Percentiles rank a stretch among this genome's conserved stretches.
These are phyloP conservation scores for Napeogenes inachia DNA, from an alignment of 2,888 invertebrate genomes.

Conservation along the genomic window DNA sequence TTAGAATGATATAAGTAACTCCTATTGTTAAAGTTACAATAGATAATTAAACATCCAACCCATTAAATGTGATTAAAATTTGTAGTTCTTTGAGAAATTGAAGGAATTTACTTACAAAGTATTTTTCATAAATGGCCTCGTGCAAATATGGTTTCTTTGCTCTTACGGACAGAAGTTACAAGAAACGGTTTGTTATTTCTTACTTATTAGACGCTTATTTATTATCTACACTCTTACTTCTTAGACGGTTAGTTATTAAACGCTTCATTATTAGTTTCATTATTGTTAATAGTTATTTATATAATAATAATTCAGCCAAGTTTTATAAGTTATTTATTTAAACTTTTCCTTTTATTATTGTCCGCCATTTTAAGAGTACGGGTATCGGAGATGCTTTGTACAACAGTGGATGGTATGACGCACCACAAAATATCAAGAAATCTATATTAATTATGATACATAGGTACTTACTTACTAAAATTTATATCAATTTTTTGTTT, in stretches of 20 bases:
- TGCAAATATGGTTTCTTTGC: conserved; percentile 60
- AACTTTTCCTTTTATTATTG: not conserved
- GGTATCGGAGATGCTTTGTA: conserved; percentile 54
- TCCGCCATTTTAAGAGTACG: conserved; percentile 41
- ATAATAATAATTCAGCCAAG: not conserved
- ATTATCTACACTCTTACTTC: too few relatives aligned
- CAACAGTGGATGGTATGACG: conserved; percentile 58
- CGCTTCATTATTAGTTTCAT: too few relatives aligned
- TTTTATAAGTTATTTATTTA: not conserved
- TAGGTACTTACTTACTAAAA: conserved; percentile 39
- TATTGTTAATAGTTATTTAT: not conserved
- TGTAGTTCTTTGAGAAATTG: conserved; percentile 52
- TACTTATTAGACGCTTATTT: too few relatives aligned
- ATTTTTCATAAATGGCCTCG: conserved; percentile 51
- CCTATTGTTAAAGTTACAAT: too few relatives aligned
- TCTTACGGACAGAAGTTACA: conserved; percentile 62
- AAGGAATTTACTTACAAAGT: conserved; percentile 59
- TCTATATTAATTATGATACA: conserved; percentile 57
- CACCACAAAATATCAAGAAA: conserved; percentile 47
- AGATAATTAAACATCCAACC: too few relatives aligned
- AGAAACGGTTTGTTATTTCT: conserved; percentile 51
- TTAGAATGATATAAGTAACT: too few relatives aligned
- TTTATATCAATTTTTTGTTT: too few relatives aligned
- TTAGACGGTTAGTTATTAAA: too few relatives aligned
- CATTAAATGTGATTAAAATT: conserved; percentile 9